Percentiles rank a stretch among this genome's conserved stretches.
Conservation (phyloP, 1,140 invertebrate species). For the Schlechtendalia chinensis region DNA sequence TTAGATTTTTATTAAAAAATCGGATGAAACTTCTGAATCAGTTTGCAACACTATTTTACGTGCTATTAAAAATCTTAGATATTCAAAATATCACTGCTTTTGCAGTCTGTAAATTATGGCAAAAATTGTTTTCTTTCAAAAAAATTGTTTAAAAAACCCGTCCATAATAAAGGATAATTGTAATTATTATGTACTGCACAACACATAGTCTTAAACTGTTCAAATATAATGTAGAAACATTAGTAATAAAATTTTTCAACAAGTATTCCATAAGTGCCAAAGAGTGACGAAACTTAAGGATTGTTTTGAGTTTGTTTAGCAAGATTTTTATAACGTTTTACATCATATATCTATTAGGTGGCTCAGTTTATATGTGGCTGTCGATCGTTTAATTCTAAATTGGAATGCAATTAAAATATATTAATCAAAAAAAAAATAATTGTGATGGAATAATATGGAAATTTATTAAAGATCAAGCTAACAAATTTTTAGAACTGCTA, state of each 20-base stretch:
- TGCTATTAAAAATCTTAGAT: not conserved
- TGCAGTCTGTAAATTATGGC: not conserved
- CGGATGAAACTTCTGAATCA: not conserved
- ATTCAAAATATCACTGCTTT: slow-evolving; percentile 9
- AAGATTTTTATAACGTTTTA: not conserved
- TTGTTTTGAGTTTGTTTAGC: slow-evolving; percentile 1
- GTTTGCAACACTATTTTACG: not conserved
- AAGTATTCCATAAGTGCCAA: slow-evolving; percentile 7
- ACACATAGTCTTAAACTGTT: slow-evolving; percentile 51
- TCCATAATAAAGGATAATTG: slow-evolving; percentile 53
- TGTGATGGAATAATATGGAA: slow-evolving; percentile 33
- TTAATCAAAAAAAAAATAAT: slow-evolving; percentile 20
- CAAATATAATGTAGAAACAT: slow-evolving; percentile 35
- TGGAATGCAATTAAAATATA: slow-evolving; percentile 10
- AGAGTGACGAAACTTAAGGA: not conserved
- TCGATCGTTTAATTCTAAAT: slow-evolving; percentile 5
- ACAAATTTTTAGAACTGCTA: not conserved
- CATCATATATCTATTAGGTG: not conserved
- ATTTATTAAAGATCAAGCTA: not conserved
- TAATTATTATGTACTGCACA: slow-evolving; percentile 52
- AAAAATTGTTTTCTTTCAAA: not conserved
- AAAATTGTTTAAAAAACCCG: not conserved
- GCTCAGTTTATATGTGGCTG: not conserved
- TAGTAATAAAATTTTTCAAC: slow-evolving; percentile 1
- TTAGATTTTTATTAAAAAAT: not conserved